phyloP scores from a whole-genome alignment of 2,888 invertebrate genomes.

The Leptinotarsa juncta region DNA sequence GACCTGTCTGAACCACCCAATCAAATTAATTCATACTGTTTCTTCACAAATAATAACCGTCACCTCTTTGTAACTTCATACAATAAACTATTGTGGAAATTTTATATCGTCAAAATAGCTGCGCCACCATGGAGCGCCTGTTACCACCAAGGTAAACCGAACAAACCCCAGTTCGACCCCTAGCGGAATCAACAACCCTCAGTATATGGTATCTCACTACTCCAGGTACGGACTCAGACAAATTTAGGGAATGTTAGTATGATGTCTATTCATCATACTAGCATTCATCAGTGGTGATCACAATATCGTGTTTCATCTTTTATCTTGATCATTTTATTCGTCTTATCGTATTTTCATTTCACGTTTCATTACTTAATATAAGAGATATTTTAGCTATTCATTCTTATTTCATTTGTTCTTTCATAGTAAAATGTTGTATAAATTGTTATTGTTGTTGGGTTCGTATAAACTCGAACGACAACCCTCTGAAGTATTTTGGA shows the following conservation, averaged over 20 bases:
- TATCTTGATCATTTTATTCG: no score
- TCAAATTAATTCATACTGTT: slow-evolving; percentile 7
- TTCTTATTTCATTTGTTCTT: no score
- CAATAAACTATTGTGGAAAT: slow-evolving; percentile 40
- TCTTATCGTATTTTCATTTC: no score
- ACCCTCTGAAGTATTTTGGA: no score
- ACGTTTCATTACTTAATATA: no score
- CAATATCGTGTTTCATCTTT: background rate
- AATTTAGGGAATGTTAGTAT: background rate
- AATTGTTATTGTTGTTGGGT: no score
- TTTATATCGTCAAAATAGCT: slow-evolving; percentile 42
- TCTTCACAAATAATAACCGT: slow-evolving; percentile 32
- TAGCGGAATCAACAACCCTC: slow-evolving; percentile 49
- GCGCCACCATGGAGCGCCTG: slow-evolving; percentile 43
- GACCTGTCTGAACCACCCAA: background rate
- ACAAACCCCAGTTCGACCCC: slow-evolving; percentile 53
- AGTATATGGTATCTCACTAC: slow-evolving; percentile 34
- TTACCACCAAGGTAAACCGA: slow-evolving; percentile 54
- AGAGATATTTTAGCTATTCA: no score
- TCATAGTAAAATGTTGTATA: no score
- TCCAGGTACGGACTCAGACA: slow-evolving; percentile 30
- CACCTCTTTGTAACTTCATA: slow-evolving; percentile 35
- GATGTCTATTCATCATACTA: background rate
- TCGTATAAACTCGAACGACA: no score
- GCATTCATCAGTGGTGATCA: background rate